Conservation (phyloP, 2,113 vertebrate genomes). For the Marmota flaviventris region DNA sequence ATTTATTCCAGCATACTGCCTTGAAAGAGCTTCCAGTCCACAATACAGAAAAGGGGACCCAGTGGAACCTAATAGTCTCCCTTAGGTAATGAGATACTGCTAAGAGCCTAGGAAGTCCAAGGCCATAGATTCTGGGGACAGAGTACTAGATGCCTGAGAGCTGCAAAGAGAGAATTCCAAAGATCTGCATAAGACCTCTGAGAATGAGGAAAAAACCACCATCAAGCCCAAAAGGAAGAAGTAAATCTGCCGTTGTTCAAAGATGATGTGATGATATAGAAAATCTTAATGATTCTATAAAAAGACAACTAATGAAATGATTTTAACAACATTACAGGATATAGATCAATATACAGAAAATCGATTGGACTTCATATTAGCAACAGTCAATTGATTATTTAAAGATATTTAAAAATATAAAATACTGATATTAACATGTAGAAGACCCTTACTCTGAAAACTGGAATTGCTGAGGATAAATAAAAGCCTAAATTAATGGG, state of each 20-base stretch:
- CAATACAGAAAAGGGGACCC: background rate
- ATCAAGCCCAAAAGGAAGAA: background rate
- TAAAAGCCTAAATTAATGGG: background rate
- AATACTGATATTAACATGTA: background rate
- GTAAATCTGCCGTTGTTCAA: background rate
- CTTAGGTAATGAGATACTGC: background rate
- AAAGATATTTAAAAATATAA: background rate
- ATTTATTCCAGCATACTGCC: background rate
- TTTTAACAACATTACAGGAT: constrained; percentile 13
- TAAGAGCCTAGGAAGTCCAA: background rate
- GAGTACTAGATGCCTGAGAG: background rate
- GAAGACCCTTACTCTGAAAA: background rate
- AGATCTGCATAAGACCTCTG: background rate
- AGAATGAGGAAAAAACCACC: background rate
- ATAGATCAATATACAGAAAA: background rate
- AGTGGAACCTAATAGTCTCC: background rate
- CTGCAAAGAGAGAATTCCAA: background rate
- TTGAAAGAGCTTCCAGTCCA: background rate
- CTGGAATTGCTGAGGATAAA: background rate
- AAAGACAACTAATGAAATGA: constrained; percentile 5
- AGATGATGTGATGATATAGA: background rate
- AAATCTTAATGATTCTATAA: background rate
- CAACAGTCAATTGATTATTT: background rate
- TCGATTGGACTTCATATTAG: background rate
- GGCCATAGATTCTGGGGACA: background rate